Evolutionary conservation across 2,797 vertebrate species (phyloP), one percentile per base, ranked within the genome.

Genomic region (Poeciliopsis gracilis): DNA sequence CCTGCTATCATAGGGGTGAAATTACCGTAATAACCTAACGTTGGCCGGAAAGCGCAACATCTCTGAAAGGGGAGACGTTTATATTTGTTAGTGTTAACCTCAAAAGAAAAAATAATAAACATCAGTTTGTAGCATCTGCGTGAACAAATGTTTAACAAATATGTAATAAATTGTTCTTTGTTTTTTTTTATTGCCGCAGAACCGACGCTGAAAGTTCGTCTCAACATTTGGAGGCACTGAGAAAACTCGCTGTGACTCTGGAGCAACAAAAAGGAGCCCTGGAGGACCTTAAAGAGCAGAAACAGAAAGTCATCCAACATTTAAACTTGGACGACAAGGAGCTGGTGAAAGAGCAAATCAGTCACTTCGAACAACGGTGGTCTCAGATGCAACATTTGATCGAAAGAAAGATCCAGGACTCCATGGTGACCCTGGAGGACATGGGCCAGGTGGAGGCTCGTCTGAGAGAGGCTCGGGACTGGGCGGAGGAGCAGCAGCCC

Each of bases 311-410:
- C 74, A 92, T 95, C 72, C 97, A 98, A 45, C 96, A 97, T 73
- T 89, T 99, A 85, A 97, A 97, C 88, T 85, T 98, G 61, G 98
- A 99, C 74, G 98, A 99, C 90, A 98, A 95, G 88, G 97, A 99
- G 79, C 91, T 99, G 82, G 95, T 98, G 6, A 99, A 98, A 84
- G 98, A 99, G 79, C 98, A 99, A 85, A 97, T 95, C 85, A 93
- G 93, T 79, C 96, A 99, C 91, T 97, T 98, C 23, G 98, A 99
- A 82, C 97, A 97, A 63, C 96, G 97, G 8, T 99, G 98, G 98
- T 93, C 94, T 83, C 98, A 98, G 84, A 95, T 98, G 78, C 97
- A 99, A 85, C 96, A 96, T 59, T 95, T 98, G 0, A 96, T 99
- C 2, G 95, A 97, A 82, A 95, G 94, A 76, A 99, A 98, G 94